phyloP scores from a whole-genome alignment of 2,888 invertebrate genomes.

The Pheosia tremula region DNA sequence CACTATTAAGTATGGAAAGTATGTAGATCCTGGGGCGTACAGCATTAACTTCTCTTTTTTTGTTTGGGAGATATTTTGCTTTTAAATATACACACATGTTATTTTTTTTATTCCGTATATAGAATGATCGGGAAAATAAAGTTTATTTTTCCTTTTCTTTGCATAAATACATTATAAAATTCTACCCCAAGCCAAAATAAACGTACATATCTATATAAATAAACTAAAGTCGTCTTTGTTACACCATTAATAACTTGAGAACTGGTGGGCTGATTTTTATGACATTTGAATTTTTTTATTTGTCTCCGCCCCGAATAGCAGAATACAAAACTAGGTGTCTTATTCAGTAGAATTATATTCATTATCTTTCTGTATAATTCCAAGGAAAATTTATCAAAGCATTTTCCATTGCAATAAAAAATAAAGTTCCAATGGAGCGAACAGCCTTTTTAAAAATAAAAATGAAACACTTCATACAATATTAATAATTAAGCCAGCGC shows the following conservation, averaged over 20 bases:
- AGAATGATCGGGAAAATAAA: not conserved
- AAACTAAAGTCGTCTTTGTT: not conserved
- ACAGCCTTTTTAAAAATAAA: not conserved
- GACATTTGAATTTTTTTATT: too few species aligned
- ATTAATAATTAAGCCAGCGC: not conserved
- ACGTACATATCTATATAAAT: too few species aligned
- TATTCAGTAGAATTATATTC: too few species aligned
- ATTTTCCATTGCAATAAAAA: too few species aligned
- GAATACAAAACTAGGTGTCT: too few species aligned
- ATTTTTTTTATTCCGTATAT: conserved; percentile 21
- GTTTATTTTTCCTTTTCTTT: not conserved
- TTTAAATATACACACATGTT: conserved; percentile 33
- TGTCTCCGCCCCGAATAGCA: too few species aligned
- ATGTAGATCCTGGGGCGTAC: conserved; percentile 37
- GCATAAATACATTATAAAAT: not conserved
- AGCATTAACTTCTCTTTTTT: conserved; percentile 40
- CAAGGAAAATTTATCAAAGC: too few species aligned
- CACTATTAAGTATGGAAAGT: conserved; percentile 28
- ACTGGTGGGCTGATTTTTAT: too few species aligned
- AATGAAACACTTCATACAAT: too few species aligned
- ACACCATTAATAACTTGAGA: too few species aligned
- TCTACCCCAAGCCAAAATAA: too few species aligned
- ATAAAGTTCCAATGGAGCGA: not conserved
- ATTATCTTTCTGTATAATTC: too few species aligned
- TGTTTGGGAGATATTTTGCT: conserved; percentile 38